A percentile compares a stretch with the other conserved stretches of the same genome.
phyloP scores from a whole-genome alignment of 2,888 invertebrate species.

The Tribolium freemani region DNA sequence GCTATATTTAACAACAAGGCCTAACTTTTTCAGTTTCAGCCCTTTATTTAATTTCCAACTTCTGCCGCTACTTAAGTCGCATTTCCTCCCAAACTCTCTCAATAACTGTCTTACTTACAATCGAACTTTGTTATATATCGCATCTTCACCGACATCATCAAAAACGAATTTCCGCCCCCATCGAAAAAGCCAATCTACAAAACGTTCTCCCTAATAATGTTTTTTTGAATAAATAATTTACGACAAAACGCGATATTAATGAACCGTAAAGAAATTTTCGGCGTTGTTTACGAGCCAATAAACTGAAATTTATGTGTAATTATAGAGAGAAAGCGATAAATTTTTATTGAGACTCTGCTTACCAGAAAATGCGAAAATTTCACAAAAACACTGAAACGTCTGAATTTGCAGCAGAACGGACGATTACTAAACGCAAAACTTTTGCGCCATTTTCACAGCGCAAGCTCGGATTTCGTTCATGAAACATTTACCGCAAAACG shows the following conservation, averaged over 20 bases:
- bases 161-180: background rate
- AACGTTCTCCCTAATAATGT: background rate
- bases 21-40: background rate
- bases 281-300: background rate
- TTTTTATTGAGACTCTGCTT: background rate
- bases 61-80: background rate
- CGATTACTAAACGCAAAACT: background rate
- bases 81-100: background rate
- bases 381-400: background rate
- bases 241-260: conserved; percentile 3
- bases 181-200: background rate
- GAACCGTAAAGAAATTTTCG: conserved; percentile 3
- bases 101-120: background rate
- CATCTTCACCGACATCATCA: background rate
- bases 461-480: conserved; percentile 5
- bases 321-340: background rate
- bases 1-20: background rate
- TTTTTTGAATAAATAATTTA: conserved; percentile 9
- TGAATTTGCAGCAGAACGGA: background rate
- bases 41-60: background rate
- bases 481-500: background rate
- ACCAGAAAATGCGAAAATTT: background rate
- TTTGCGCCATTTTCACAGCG: conserved; percentile 4
- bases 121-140: background rate
- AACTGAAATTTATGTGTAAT: conserved; percentile 1